Conservation (phyloP, 1,140 invertebrate species). For the Heliconius eleuchia region DNA sequence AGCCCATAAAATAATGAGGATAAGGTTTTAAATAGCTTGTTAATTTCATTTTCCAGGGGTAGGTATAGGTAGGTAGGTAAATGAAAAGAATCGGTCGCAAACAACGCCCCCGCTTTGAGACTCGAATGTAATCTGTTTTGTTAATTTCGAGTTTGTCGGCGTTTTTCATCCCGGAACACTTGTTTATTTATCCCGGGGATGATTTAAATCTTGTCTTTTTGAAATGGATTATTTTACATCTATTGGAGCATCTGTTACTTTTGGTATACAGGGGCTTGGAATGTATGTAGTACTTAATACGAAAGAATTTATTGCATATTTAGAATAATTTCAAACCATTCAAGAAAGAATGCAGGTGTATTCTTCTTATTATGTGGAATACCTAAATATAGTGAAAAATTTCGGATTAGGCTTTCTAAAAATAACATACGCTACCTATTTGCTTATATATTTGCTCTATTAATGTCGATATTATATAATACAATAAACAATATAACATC, state of each 20-base stretch:
- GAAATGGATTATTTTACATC: slow-evolving; percentile 18
- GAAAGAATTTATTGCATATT: too few species aligned
- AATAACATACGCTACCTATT: too few species aligned
- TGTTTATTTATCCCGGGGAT: slow-evolving; percentile 29
- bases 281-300: background rate
- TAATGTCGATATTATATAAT: background rate
- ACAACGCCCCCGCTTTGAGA: slow-evolving; percentile 63
- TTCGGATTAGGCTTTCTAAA: background rate
- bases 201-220: slow-evolving; percentile 22
- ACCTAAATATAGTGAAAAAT: background rate
- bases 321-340: too few species aligned
- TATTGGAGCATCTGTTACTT: background rate
- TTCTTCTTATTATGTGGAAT: too few species aligned
- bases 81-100: slow-evolving; percentile 65
- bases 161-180: slow-evolving; percentile 51
- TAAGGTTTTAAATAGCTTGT: slow-evolving; percentile 13
- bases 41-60: slow-evolving; percentile 14
- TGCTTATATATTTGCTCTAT: background rate
- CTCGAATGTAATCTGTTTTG: slow-evolving; percentile 73
- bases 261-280: background rate
- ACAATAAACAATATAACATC: background rate
- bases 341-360: too few species aligned
- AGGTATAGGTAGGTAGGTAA: slow-evolving; percentile 39
- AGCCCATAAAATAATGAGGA: background rate
- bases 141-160: slow-evolving; percentile 69